Base-by-base conservation (phyloP, 2,113 vertebrate genomes). In the Ageneiosus marmoratus region DNA sequence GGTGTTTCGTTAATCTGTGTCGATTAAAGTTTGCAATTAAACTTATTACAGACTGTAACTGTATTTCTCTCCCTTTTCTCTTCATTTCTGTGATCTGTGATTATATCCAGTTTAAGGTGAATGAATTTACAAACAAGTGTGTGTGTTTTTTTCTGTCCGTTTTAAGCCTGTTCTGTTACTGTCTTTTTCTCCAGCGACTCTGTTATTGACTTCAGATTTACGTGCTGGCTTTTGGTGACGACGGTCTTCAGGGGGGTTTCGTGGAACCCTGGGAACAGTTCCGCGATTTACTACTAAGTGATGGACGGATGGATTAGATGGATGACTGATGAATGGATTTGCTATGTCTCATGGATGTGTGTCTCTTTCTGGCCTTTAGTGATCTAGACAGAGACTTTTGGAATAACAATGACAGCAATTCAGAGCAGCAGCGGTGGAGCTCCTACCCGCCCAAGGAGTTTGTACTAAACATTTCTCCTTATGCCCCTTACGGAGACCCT, bases 371-470 rank as follows among this genome's bases (percentile, higher is more conserved):
- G 94, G 93, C 84, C 95, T 94, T 90, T 95, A 99, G 97, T 88
- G 97, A 99, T 94, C 95, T 99, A 95, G 98, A 99, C 97, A 97
- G 97, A 98, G 98, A 99, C 96, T 99, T 99, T 96, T 99, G 98
- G 98, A 99, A 99, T 96, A 99, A 99, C 97, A 99, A 99, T 95
- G 97, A 99, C 95, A 99, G 96, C 96, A 97, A 96, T 96, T 97
- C 97, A 95, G 96, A 97, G 92, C 98, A 99, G 92, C 97, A 99
- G 96, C 97, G 98, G 94, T 99, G 97, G 98, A 99, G 96, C 90
- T 99, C 97, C 94, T 99, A 99, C 92, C 98, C 98, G 89, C 97
- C 98, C 92, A 99, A 99, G 96, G 98, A 99, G 95, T 99, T 99
- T 95, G 97, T 99, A 89, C 95, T 99, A 95, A 99, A 99, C 95